Evolutionary conservation across 2,113 vertebrate genomes (phyloP).

Genomic region (Hippocampus abdominalis): DNA sequence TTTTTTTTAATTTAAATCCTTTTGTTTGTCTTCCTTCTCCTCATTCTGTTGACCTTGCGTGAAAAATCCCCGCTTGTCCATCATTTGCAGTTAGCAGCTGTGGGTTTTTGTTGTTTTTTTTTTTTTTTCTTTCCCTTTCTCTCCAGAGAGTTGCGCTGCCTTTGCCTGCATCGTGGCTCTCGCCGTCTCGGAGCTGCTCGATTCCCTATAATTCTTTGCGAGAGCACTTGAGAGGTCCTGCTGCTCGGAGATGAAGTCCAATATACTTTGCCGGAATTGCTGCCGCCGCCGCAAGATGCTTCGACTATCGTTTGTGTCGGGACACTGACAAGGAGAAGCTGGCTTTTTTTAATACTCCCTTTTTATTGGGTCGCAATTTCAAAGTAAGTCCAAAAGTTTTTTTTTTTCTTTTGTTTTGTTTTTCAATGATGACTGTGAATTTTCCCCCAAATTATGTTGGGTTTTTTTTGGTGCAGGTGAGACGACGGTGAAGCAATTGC

Average conservation of each 20-base stretch:
- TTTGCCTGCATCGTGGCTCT: slow-evolving; percentile 30
- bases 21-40: slow-evolving; percentile 42
- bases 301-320: not conserved
- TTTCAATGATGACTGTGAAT: too few species aligned
- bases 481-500: too few species aligned
- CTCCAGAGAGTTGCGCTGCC: slow-evolving; percentile 53
- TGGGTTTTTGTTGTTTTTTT: slow-evolving; percentile 18
- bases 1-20: slow-evolving; percentile 3
- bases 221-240: slow-evolving; percentile 38
- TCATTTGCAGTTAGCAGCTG: slow-evolving; percentile 69
- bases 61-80: slow-evolving; percentile 47
- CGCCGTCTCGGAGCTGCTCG: slow-evolving; percentile 21
- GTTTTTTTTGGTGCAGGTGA: too few species aligned
- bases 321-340: not conserved
- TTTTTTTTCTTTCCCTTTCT: not conserved
- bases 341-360: not conserved
- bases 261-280: not conserved
- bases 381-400: too few species aligned
- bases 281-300: not conserved
- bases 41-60: slow-evolving; percentile 60
- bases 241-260: slow-evolving; percentile 17
- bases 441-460: too few species aligned
- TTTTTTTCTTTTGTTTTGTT: not conserved
- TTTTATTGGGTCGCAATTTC: not conserved
- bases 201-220: slow-evolving; percentile 35